Conservation (phyloP, 1,140 invertebrate species). For the Octopus sinensis region DNA sequence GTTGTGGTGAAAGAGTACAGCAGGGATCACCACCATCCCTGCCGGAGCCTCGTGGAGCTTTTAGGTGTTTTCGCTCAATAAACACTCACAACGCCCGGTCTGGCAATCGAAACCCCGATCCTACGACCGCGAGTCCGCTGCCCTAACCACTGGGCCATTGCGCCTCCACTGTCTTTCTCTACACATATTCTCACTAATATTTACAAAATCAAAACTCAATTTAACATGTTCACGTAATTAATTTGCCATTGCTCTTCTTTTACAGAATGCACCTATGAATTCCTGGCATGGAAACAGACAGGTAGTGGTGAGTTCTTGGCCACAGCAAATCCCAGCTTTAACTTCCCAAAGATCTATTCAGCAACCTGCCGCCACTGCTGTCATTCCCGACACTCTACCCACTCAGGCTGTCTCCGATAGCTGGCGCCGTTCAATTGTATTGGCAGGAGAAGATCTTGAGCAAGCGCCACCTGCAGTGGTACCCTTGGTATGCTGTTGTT, state of each 20-base stretch:
- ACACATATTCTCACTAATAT: too few relatives aligned
- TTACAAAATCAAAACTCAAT: too few relatives aligned
- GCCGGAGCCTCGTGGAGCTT: too few relatives aligned
- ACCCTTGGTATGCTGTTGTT: conserved; percentile 60
- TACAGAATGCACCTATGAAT: conserved; percentile 73
- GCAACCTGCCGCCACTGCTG: conserved; percentile 65
- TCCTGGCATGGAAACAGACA: conserved; percentile 74
- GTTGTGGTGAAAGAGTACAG: too few relatives aligned
- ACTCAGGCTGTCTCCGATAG: conserved; percentile 63
- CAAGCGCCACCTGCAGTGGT: conserved; percentile 60
- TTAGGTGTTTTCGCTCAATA: too few relatives aligned
- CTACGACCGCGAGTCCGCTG: too few relatives aligned
- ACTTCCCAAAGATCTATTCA: conserved; percentile 67
- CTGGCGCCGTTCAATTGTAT: conserved; percentile 69
- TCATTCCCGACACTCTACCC: conserved; percentile 60
- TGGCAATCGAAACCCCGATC: too few relatives aligned
- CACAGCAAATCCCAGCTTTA: conserved; percentile 66
- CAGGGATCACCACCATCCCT: too few relatives aligned
- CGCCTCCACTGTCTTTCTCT: too few relatives aligned
- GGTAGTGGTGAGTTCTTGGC: conserved; percentile 79
- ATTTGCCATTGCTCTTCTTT: conserved; percentile 22
- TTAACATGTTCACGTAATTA: neutral
- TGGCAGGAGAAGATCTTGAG: conserved; percentile 72
- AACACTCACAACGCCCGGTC: too few relatives aligned
- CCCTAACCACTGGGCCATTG: too few relatives aligned